A percentile compares a stretch with the other conserved stretches of the same genome.
Conservation (phyloP, 2,113 vertebrate genomes). For the Ariopsis seemanni region DNA sequence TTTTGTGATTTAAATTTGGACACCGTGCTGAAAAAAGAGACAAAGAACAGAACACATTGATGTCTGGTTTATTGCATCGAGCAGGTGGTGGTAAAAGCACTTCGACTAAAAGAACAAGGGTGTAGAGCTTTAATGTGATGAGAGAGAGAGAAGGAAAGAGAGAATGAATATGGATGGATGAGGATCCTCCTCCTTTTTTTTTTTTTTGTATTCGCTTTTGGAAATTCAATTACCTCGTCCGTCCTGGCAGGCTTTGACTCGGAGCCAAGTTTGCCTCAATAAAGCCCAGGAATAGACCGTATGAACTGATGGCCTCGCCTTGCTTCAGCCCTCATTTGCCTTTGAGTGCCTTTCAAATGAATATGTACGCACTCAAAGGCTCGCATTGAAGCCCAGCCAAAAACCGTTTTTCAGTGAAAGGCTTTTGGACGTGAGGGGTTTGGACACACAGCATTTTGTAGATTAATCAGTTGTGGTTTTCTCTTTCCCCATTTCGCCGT, state of each 20-base stretch:
- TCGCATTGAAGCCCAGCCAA: conserved; percentile 16
- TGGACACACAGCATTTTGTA: neutral
- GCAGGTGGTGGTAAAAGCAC: conserved; percentile 53
- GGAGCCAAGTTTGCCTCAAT: conserved; percentile 44
- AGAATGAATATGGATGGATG: conserved; percentile 35
- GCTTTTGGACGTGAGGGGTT: conserved; percentile 22
- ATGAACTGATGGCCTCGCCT: conserved; percentile 46
- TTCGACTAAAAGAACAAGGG: conserved; percentile 34
- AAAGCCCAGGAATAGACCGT: conserved; percentile 35
- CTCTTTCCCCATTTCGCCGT: neutral
- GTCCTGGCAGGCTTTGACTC: conserved; percentile 43
- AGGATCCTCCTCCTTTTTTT: neutral
- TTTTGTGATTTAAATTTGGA: conserved; percentile 32
- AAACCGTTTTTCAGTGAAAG: conserved; percentile 3
- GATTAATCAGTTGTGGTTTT: conserved; percentile 11
- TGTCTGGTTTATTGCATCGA: conserved; percentile 50
- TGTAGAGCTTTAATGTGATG: conserved; percentile 46
- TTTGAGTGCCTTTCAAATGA: conserved; percentile 40
- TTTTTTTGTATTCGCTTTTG: conserved; percentile 48
- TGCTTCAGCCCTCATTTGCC: conserved; percentile 38
- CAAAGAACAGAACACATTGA: conserved; percentile 32
- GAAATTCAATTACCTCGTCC: conserved; percentile 53
- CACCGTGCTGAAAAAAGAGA: conserved; percentile 23
- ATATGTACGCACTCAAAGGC: conserved; percentile 39
- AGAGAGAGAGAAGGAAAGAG: neutral